These are phyloP conservation scores for Andrena praecox DNA, from an alignment of 2,888 invertebrate species.

Conservation along the genomic window DNA sequence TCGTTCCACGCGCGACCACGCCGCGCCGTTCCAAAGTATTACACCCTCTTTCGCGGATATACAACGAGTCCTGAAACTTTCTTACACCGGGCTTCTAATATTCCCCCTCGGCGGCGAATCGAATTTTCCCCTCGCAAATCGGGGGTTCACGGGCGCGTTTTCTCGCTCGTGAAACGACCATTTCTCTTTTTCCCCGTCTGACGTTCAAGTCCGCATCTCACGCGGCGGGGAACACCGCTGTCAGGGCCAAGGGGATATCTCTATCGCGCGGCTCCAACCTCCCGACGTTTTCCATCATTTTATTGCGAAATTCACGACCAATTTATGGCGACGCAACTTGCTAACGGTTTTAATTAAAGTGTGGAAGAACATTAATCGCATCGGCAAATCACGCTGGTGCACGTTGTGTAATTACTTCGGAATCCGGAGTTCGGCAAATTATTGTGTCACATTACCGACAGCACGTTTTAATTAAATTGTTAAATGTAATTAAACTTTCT, in stretches of 20 bases:
- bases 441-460: not conserved
- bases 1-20: conserved; percentile 2
- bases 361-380: not conserved
- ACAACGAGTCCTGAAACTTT: not conserved
- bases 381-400: not conserved
- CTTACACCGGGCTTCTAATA: not conserved
- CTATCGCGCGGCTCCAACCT: not conserved
- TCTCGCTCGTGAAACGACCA: conserved; percentile 28
- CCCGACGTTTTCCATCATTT: too few species aligned
- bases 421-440: conserved; percentile 10
- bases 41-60: not conserved
- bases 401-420: conserved; percentile 7
- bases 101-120: conserved; percentile 3
- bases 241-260: conserved; percentile 7
- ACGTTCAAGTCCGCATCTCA: conserved; percentile 10
- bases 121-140: conserved; percentile 34
- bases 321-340: not conserved
- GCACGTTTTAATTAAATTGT: conserved; percentile 16
- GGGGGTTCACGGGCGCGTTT: not conserved
- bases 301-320: not conserved
- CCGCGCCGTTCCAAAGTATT: conserved; percentile 6
- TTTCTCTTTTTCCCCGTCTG: conserved; percentile 20
- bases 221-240: conserved; percentile 2
- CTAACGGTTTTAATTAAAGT: not conserved
- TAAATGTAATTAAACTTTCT: not conserved